Evolutionary conservation across 1,140 invertebrate genomes (phyloP).

Genomic region (Triops longicaudatus): DNA sequence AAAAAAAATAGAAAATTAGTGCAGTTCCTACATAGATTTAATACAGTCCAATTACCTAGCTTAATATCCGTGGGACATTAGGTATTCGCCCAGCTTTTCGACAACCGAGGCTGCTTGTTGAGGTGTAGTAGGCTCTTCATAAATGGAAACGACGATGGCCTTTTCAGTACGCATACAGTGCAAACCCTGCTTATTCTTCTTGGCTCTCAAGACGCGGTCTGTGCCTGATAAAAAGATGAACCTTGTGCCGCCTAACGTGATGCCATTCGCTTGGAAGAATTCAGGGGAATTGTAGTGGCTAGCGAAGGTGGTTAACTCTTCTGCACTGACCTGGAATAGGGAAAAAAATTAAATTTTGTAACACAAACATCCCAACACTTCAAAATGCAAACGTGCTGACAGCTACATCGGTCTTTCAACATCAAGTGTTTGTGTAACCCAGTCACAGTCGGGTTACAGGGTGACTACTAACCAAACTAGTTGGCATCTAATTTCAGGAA

Average conservation of each 20-base stretch:
- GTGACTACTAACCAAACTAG: background rate
- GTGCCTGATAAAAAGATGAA: constrained; percentile 88
- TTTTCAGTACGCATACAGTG: constrained; percentile 91
- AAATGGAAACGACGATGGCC: constrained; percentile 83
- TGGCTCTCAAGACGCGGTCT: constrained; percentile 81
- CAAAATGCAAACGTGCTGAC: background rate
- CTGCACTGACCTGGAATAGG: constrained; percentile 69
- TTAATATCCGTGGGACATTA: constrained; percentile 87
- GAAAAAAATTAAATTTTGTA: constrained; percentile 33
- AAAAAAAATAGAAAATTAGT: background rate
- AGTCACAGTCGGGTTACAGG: constrained; percentile 25
- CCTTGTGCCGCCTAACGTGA: constrained; percentile 76
- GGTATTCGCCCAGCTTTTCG: constrained; percentile 91
- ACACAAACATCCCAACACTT: constrained; percentile 40
- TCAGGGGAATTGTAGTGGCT: constrained; percentile 27
- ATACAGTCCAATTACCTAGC: background rate
- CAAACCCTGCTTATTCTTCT: constrained; percentile 79
- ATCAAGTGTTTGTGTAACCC: constrained; percentile 17
- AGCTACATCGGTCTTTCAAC: constrained; percentile 34
- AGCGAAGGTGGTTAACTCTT: constrained; percentile 57
- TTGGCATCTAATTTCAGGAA: background rate
- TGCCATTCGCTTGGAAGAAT: constrained; percentile 45
- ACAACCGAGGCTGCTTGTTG: constrained; percentile 88
- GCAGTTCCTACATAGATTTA: too few species aligned
- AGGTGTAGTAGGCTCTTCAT: constrained; percentile 88